Base-by-base conservation (phyloP, 2,797 vertebrate genomes). In the Denticeps clupeoides region DNA sequence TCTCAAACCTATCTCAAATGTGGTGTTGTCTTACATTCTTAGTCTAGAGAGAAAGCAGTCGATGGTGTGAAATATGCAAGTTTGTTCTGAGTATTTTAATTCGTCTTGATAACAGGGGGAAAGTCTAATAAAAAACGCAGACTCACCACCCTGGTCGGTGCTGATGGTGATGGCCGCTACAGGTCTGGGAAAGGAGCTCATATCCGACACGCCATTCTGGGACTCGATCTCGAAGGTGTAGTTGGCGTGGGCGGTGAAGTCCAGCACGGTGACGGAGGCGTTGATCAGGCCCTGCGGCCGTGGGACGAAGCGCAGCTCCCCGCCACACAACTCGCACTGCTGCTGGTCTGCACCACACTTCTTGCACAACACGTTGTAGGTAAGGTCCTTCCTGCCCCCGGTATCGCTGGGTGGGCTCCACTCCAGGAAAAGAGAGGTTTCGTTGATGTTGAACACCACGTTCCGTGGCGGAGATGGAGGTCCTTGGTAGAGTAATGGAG, bases 211-310 rank as follows among this genome's bases (percentile, higher is more conserved):
- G 0, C 93, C 93, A 3, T 97, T 99, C n/a, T 78, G 82, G 19
- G 92, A 91, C 75, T 95, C 88, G 0, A 99, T 93, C 81, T 94
- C 93, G 25, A 99, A 99, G 51, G 93, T 97, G 74, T 97, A 99
- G 82, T 99, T 99, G 69, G 82, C 88, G 1, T 96, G 88, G 0
- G 90, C 78, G 7, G 90, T 81, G 53, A 99, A 93, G 71, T 97
- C 93, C 41, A 80, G 77, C 41, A 97, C 85, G 0, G 86, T 82
- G 41, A 99, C 91, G 0, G 88, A 89, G 56, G 74, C 82, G 55
- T 93, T 91, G 66, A 63, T 84, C 55, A 99, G 82, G 41, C 93
- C 92, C 1, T 84, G 73, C 1, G 89, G 88, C n/a, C 87, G 67
- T 0, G 93, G 94, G 35, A 92, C 60, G 65, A 95, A 97, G 10